These are phyloP conservation scores for Chaetodon trifascialis DNA, from an alignment of 2,113 vertebrate genomes.

Conservation along the genomic window DNA sequence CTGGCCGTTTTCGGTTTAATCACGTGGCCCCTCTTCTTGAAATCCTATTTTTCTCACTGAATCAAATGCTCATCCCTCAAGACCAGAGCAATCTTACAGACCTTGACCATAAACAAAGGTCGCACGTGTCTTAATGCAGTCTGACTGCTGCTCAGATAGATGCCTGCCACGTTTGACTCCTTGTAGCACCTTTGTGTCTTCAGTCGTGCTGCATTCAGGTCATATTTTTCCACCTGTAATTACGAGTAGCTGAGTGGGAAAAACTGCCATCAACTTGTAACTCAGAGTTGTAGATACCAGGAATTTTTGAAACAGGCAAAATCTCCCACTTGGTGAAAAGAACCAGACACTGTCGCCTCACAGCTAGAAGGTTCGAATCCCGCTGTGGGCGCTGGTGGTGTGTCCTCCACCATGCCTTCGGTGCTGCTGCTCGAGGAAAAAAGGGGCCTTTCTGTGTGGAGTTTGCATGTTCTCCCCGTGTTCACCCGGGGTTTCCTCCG, in stretches of 20 bases:
- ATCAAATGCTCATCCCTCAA: slow-evolving; percentile 31
- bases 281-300: background rate
- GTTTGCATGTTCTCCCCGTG: no score
- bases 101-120: slow-evolving; percentile 47
- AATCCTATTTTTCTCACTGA: slow-evolving; percentile 29
- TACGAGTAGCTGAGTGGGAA: background rate
- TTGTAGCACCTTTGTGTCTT: background rate
- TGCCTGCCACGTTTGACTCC: background rate
- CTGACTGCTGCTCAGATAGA: background rate
- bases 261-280: background rate
- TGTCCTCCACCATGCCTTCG: no score
- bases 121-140: background rate
- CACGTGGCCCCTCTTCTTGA: slow-evolving; percentile 8
- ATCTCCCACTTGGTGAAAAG: background rate
- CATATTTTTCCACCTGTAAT: background rate
- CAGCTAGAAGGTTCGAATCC: no score
- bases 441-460: no score
- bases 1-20: background rate
- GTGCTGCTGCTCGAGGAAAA: no score
- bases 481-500: no score
- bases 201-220: background rate
- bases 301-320: background rate
- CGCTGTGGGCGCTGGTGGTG: no score
- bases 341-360: background rate
- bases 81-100: slow-evolving; percentile 14